A percentile compares a stretch with the other conserved stretches of the same genome.
phyloP scores from a whole-genome alignment of 1,140 invertebrate genomes.

The Neodiprion virginianus region DNA sequence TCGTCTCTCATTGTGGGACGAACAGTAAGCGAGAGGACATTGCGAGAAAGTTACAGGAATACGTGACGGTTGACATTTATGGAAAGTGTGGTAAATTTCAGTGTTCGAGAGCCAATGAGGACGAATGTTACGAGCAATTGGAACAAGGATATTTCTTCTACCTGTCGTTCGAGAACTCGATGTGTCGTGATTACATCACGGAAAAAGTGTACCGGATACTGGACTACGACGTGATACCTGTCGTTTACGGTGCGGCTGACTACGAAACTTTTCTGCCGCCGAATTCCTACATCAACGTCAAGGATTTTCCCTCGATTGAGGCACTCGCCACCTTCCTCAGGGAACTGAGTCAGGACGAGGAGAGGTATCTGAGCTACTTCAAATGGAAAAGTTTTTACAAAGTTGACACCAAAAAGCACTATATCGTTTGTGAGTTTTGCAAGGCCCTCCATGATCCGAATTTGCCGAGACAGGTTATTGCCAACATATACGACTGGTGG shows the following conservation, averaged over 20 bases:
- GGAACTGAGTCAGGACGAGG: slow-evolving; percentile 45
- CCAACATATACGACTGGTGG: background rate
- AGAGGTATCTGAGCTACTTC: slow-evolving; percentile 6
- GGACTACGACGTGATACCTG: slow-evolving; percentile 49
- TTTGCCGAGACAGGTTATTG: slow-evolving; percentile 29
- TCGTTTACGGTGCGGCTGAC: slow-evolving; percentile 57
- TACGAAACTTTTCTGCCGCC: slow-evolving; percentile 49
- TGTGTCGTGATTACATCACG: slow-evolving; percentile 64
- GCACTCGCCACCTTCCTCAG: slow-evolving; percentile 54
- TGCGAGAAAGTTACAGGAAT: slow-evolving; percentile 58
- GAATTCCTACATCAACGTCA: slow-evolving; percentile 52
- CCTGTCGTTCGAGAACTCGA: slow-evolving; percentile 69
- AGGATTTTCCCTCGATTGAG: slow-evolving; percentile 41
- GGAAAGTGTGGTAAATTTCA: slow-evolving; percentile 64
- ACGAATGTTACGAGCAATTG: slow-evolving; percentile 54
- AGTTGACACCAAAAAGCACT: background rate
- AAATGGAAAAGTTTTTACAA: slow-evolving; percentile 11
- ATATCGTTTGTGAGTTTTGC: slow-evolving; percentile 1
- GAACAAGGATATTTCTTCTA: slow-evolving; percentile 68
- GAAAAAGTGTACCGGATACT: slow-evolving; percentile 63
- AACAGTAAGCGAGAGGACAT: slow-evolving; percentile 60
- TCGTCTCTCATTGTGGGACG: slow-evolving; percentile 67
- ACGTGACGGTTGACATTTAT: slow-evolving; percentile 69
- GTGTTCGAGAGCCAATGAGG: slow-evolving; percentile 45
- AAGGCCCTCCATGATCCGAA: background rate